phyloP scores from a whole-genome alignment of 2,888 invertebrate species.

The Pseudanteris insignis region DNA sequence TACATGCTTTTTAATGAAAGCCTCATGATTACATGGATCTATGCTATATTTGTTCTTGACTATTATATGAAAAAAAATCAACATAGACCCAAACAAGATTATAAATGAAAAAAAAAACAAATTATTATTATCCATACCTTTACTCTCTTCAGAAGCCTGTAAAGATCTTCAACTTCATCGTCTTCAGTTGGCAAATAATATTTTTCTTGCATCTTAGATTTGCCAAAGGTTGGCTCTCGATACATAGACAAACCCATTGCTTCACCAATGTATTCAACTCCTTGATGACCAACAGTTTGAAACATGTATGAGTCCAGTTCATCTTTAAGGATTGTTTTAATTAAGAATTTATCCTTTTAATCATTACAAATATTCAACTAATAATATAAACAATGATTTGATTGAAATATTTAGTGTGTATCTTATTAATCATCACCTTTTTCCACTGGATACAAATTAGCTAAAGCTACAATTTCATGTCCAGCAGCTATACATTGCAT shows the following conservation, averaged over 20 bases:
- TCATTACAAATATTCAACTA: no score
- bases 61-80: no score
- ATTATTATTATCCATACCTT: no score
- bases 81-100: no score
- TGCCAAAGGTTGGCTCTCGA: constrained; percentile 83
- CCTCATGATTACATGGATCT: no score
- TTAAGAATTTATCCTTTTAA: no score
- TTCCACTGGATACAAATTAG: constrained; percentile 89
- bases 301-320: constrained; percentile 99
- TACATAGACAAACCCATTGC: constrained; percentile 94
- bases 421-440: no score
- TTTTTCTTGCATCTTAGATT: constrained; percentile 81
- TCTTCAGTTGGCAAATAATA: constrained; percentile 82
- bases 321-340: constrained; percentile 68
- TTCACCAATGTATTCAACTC: constrained; percentile 88
- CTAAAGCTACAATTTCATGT: constrained; percentile 94
- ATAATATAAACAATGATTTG: no score
- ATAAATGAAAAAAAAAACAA: no score
- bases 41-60: no score
- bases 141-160: constrained; percentile 79
- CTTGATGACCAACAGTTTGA: constrained; percentile 98
- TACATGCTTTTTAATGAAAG: no score
- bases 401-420: no score
- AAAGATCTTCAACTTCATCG: constrained; percentile 98
- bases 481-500: constrained; percentile 97